Percentiles rank a stretch among this genome's conserved stretches.
phyloP scores from a whole-genome alignment of 2,113 vertebrate species.

The Grammomys surdaster region DNA sequence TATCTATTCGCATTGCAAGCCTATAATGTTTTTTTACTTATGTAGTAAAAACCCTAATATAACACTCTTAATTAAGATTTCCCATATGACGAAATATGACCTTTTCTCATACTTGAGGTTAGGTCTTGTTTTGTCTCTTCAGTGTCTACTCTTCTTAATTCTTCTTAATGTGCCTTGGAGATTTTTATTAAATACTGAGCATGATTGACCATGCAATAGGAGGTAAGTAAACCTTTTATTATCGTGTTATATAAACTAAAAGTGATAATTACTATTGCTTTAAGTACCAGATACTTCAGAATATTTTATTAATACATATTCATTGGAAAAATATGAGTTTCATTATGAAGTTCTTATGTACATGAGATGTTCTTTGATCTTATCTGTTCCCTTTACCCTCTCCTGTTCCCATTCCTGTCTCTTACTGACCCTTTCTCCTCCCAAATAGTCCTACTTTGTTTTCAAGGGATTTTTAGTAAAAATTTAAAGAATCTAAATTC shows the following conservation, averaged over 20 bases:
- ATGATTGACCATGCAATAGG: neutral
- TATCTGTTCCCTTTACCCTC: neutral
- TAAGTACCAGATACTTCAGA: neutral
- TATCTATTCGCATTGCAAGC: neutral
- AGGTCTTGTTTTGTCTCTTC: neutral
- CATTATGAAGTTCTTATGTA: neutral
- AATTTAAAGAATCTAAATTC: neutral
- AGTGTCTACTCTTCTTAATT: neutral
- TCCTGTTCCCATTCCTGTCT: neutral
- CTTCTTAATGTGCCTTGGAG: neutral
- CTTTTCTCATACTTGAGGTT: conserved; percentile 29
- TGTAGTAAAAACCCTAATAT: neutral
- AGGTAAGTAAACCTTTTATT: conserved; percentile 8
- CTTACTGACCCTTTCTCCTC: neutral
- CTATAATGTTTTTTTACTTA: neutral
- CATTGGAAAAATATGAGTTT: neutral
- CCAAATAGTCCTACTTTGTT: neutral
- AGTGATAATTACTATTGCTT: neutral
- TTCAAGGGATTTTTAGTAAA: neutral
- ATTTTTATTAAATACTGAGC: conserved; percentile 16
- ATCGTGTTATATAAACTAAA: neutral
- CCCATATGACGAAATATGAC: neutral
- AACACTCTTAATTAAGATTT: conserved; percentile 23
- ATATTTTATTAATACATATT: neutral
- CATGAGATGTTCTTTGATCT: neutral